Evolutionary conservation across 1,140 invertebrate genomes (phyloP).

Genomic region (Scaptomyza hsui): DNA sequence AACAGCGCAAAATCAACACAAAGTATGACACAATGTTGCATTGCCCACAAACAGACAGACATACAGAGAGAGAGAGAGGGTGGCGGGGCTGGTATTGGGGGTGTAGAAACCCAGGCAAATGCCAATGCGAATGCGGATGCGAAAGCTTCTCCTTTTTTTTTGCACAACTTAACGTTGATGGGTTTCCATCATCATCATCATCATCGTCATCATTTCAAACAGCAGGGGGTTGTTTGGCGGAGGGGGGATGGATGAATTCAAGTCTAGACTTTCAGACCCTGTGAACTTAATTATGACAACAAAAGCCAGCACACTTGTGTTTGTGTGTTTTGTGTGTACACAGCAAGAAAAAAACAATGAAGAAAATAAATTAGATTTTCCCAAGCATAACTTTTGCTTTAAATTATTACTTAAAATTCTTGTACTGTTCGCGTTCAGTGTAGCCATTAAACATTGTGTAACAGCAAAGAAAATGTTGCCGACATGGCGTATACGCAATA

Average conservation of each 20-base stretch:
- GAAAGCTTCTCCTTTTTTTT: slow-evolving; percentile 3
- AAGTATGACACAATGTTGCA: slow-evolving; percentile 79
- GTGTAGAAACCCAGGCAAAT: slow-evolving; percentile 8
- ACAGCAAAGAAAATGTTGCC: background rate
- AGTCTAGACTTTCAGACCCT: slow-evolving; percentile 50
- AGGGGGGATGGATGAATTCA: slow-evolving; percentile 17
- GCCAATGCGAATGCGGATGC: slow-evolving; percentile 28
- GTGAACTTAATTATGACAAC: slow-evolving; percentile 58
- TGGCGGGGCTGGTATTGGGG: background rate
- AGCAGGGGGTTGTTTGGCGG: background rate
- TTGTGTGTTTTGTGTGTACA: slow-evolving; percentile 21
- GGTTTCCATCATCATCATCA: slow-evolving; percentile 39
- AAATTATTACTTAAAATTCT: background rate
- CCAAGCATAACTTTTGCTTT: too few species aligned
- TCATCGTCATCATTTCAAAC: background rate
- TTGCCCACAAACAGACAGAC: too few species aligned
- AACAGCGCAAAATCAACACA: slow-evolving; percentile 72
- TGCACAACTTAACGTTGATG: slow-evolving; percentile 48
- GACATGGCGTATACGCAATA: slow-evolving; percentile 45
- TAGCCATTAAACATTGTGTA: too few species aligned
- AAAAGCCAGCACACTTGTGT: slow-evolving; percentile 30
- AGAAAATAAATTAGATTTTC: background rate
- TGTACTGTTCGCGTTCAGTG: background rate
- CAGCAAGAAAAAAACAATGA: slow-evolving; percentile 13
- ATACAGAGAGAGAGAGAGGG: background rate